Conservation (phyloP, 2,888 invertebrate genomes). For the Stenotaenia linearis region DNA sequence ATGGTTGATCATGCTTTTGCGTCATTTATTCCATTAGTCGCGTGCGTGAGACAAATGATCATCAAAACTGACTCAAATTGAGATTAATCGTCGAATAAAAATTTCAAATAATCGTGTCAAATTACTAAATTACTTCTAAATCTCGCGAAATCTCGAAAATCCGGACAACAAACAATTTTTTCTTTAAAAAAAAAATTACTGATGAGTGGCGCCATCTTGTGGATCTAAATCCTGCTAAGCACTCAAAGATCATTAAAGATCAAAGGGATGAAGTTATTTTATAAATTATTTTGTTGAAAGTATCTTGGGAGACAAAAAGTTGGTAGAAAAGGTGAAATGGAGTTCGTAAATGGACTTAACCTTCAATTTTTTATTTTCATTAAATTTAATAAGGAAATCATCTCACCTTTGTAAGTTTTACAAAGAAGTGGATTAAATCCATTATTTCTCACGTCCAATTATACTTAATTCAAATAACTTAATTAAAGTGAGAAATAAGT, state of each 20-base stretch:
- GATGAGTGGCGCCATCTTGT: background rate
- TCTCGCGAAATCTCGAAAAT: no score
- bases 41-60: background rate
- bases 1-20: background rate
- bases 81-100: background rate
- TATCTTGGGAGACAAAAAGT: no score
- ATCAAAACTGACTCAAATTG: background rate
- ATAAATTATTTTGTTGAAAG: no score
- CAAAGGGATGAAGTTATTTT: no score
- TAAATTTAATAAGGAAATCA: no score
- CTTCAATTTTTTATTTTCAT: background rate
- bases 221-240: background rate
- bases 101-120: background rate
- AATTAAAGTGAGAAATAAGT: background rate
- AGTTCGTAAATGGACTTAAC: background rate
- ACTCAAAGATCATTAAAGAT: no score
- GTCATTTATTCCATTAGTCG: constrained; percentile 8
- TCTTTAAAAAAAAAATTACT: no score
- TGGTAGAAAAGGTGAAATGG: no score
- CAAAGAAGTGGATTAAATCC: background rate
- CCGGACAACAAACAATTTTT: no score
- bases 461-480: background rate
- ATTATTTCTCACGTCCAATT: background rate
- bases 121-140: background rate
- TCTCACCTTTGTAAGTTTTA: no score